These are phyloP conservation scores for Lepidocyrtoides sp. DNA, from an alignment of 2,888 invertebrate species.

Conservation along the genomic window DNA sequence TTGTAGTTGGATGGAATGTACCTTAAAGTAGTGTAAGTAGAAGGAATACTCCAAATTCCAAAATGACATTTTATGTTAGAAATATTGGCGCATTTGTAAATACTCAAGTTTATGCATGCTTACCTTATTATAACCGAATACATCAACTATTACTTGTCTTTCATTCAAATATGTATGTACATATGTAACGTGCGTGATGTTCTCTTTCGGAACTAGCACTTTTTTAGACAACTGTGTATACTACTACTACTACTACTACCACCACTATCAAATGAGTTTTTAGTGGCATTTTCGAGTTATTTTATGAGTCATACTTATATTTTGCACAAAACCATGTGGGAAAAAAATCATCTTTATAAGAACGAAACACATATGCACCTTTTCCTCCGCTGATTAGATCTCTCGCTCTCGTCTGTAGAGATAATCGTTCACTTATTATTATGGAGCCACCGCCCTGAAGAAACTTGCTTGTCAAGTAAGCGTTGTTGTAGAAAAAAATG, in stretches of 20 bases:
- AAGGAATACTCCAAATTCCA: slow-evolving; percentile 38
- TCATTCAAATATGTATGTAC: not conserved
- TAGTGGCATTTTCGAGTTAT: slow-evolving; percentile 30
- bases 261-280: too few relatives aligned
- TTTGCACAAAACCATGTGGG: slow-evolving; percentile 52
- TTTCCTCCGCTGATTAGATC: slow-evolving; percentile 63
- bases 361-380: slow-evolving; percentile 53
- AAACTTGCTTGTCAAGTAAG: slow-evolving; percentile 55
- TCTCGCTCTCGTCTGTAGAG: slow-evolving; percentile 29
- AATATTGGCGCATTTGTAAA: too few relatives aligned
- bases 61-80: slow-evolving; percentile 6
- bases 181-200: not conserved
- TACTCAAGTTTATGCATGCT: not conserved
- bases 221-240: too few relatives aligned
- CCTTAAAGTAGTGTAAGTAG: not conserved
- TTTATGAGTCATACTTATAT: slow-evolving; percentile 70
- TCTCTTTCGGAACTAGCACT: not conserved
- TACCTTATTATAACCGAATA: too few relatives aligned
- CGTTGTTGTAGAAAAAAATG: not conserved
- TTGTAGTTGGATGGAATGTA: slow-evolving; percentile 13
- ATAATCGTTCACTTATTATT: slow-evolving; percentile 62
- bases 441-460: slow-evolving; percentile 73
- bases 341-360: not conserved
- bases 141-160: too few relatives aligned
- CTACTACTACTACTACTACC: too few relatives aligned